Conservation (phyloP, 2,888 invertebrate genomes). For the Thymelicus sylvestris region DNA sequence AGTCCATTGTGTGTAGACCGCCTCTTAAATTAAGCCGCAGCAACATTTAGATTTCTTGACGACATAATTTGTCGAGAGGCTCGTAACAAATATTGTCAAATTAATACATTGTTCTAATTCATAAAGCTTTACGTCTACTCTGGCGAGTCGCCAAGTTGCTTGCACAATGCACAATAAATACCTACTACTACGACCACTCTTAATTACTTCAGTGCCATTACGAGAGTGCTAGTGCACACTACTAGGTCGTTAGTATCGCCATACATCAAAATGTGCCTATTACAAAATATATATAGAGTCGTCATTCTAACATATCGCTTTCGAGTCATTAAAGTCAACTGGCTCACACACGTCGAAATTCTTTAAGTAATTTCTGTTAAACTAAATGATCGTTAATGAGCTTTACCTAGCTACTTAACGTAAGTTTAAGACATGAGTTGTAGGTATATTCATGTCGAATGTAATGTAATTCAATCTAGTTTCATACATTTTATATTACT, state of each 20-base stretch:
- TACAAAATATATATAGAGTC: conserved; percentile 18
- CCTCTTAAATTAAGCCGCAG: not conserved
- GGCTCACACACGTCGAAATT: no score
- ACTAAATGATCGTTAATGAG: no score
- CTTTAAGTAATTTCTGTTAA: no score
- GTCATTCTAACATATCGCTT: conserved; percentile 20
- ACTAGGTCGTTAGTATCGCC: conserved; percentile 29
- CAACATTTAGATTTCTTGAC: conserved; percentile 26
- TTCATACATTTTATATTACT: no score
- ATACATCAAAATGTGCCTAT: conserved; percentile 34
- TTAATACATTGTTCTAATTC: conserved; percentile 73
- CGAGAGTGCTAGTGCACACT: conserved; percentile 51
- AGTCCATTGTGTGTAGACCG: not conserved
- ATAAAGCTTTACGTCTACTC: conserved; percentile 70
- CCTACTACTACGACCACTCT: conserved; percentile 70
- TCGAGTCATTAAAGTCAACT: not conserved
- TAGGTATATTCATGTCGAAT: no score
- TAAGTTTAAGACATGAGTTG: no score
- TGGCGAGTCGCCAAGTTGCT: conserved; percentile 71
- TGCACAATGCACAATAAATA: conserved; percentile 79
- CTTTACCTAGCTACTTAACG: no score
- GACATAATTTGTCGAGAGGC: conserved; percentile 58
- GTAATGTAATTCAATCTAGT: no score
- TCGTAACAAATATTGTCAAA: conserved; percentile 64
- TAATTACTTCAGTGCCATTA: conserved; percentile 77